Evolutionary conservation across 2,888 invertebrate species (phyloP).

Genomic region (Leptopilina drosophilae): DNA sequence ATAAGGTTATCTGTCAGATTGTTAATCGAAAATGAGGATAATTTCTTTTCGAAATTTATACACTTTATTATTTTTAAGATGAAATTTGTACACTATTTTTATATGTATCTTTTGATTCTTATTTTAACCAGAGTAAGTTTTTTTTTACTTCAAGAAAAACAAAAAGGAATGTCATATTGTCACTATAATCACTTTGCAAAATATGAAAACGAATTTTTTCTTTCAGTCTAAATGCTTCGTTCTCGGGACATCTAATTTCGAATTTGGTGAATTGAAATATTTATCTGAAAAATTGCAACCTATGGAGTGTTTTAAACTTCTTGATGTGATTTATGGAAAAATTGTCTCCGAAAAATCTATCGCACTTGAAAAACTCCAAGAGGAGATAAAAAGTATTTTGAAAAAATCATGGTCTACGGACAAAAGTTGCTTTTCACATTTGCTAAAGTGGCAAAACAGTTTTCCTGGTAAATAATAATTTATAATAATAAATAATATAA

Average conservation of each 20-base stretch:
- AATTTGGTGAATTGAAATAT: conserved; percentile 57
- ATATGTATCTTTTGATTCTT: conserved; percentile 52
- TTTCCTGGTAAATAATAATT: conserved; percentile 57
- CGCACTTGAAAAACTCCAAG: conserved; percentile 36
- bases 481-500: neutral
- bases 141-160: neutral
- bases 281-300: conserved; percentile 58
- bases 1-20: conserved; percentile 43
- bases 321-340: conserved; percentile 55
- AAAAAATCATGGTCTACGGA: conserved; percentile 33
- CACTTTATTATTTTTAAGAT: conserved; percentile 56
- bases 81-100: conserved; percentile 61
- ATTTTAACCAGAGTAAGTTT: conserved; percentile 58
- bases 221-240: conserved; percentile 53
- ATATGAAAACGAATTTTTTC: neutral
- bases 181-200: neutral
- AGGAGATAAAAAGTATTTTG: conserved; percentile 24
- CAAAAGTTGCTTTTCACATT: conserved; percentile 57
- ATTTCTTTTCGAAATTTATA: conserved; percentile 55
- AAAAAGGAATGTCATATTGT: neutral
- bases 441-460: conserved; percentile 59
- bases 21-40: conserved; percentile 52
- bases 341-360: conserved; percentile 20
- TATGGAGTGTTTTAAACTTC: conserved; percentile 59
- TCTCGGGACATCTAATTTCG: conserved; percentile 52